Conservation (phyloP, 2,113 vertebrate genomes). For the Sisor rabdophorus region DNA sequence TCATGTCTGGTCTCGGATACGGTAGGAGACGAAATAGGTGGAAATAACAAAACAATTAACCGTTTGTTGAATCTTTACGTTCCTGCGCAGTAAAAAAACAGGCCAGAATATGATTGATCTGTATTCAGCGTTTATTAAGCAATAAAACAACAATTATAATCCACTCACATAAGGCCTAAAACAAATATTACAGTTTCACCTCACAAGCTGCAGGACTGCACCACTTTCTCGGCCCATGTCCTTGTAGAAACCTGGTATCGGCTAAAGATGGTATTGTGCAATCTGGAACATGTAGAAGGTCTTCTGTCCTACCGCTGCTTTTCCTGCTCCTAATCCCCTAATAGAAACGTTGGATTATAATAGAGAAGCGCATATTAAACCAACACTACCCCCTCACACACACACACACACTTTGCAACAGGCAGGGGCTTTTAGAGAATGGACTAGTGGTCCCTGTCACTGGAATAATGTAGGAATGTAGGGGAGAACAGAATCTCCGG, state of each 20-base stretch:
- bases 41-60: conserved; percentile 13
- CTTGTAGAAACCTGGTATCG: conserved; percentile 39
- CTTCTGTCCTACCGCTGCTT: conserved; percentile 64
- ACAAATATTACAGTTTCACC: conserved; percentile 8
- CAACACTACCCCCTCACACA: conserved; percentile 53
- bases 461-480: conserved; percentile 37
- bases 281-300: conserved; percentile 60
- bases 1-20: background rate
- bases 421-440: conserved; percentile 44
- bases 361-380: conserved; percentile 59
- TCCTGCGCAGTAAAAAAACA: background rate
- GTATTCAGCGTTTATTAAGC: background rate
- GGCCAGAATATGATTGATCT: background rate
- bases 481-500: conserved; percentile 51
- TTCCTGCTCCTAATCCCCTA: conserved; percentile 70
- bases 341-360: conserved; percentile 72
- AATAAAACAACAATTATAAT: background rate
- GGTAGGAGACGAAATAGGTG: background rate
- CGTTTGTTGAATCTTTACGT: background rate
- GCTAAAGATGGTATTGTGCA: conserved; percentile 65
- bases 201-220: background rate
- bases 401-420: conserved; percentile 58
- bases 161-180: background rate
- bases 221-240: conserved; percentile 5
- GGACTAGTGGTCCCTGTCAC: conserved; percentile 46